Percentiles rank a stretch among this genome's conserved stretches.
Conservation (phyloP, 2,113 vertebrate species). For the Clarias macrocephalus region DNA sequence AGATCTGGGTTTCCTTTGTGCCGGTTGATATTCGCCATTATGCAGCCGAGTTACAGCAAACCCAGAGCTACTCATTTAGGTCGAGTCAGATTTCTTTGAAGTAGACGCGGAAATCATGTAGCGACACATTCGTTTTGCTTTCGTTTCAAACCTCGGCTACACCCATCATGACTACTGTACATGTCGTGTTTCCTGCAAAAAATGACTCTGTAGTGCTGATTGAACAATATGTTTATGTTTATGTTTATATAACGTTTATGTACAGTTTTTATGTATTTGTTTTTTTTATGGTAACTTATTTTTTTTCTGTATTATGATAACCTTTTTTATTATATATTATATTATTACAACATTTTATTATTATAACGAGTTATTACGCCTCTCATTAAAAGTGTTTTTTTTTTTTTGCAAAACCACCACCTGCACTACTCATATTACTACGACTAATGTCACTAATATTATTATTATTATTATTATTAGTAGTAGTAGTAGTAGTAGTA, state of each 20-base stretch:
- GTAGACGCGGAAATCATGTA: not conserved
- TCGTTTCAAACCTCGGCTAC: not conserved
- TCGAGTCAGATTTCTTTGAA: not conserved
- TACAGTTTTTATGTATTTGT: not conserved
- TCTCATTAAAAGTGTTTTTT: not conserved
- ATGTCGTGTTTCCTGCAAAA: not conserved
- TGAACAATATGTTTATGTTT: too few species aligned
- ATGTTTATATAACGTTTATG: too few species aligned
- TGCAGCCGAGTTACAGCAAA: not conserved
- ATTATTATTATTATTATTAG: not conserved
- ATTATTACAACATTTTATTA: too few species aligned
- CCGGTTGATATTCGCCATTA: not conserved
- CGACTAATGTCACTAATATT: not conserved
- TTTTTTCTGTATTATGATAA: not conserved
- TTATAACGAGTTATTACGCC: not conserved
- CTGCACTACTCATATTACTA: not conserved
- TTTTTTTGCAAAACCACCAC: not conserved
- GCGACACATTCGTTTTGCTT: not conserved
- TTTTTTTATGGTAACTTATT: not conserved
- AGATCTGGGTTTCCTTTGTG: too few species aligned
- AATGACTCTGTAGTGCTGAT: not conserved
- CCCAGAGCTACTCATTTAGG: not conserved
- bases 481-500: too few species aligned
- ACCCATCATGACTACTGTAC: not conserved
- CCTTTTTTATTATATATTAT: too few species aligned